Conservation (phyloP, 1,140 invertebrate species). For the Drosophila pseudoobscura region DNA sequence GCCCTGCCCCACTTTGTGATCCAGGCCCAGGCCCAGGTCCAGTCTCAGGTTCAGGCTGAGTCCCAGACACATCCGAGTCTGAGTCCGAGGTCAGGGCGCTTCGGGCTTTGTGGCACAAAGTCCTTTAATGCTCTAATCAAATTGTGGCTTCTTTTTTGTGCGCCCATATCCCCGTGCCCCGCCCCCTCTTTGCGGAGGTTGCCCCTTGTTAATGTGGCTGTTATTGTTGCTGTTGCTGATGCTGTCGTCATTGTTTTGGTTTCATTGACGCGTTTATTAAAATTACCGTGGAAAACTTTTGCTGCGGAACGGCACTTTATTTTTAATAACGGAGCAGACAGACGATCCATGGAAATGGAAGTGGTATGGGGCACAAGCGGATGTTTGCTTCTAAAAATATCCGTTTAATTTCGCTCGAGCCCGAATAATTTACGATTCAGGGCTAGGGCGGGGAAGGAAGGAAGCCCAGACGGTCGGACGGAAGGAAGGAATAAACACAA, state of each 20-base stretch:
- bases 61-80: conserved; percentile 16
- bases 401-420: background rate
- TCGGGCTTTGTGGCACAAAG: conserved; percentile 71
- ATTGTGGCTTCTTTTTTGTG: conserved; percentile 78
- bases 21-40: conserved; percentile 37
- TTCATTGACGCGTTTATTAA: conserved; percentile 81
- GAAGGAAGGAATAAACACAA: conserved; percentile 1
- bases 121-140: conserved; percentile 81
- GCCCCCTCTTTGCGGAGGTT: conserved; percentile 18
- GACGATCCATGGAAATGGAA: background rate
- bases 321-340: conserved; percentile 54
- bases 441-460: conserved; percentile 22
- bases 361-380: background rate
- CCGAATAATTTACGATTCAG: conserved; percentile 28
- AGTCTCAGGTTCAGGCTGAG: conserved; percentile 17
- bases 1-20: conserved; percentile 28
- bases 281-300: conserved; percentile 73
- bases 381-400: conserved; percentile 41
- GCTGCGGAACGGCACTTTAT: conserved; percentile 51
- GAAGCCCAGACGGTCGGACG: background rate
- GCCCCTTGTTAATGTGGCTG: conserved; percentile 42
- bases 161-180: conserved; percentile 18
- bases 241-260: conserved; percentile 77
- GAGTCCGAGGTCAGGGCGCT: conserved; percentile 53
- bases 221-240: conserved; percentile 34